These are phyloP conservation scores for Pithys albifrons DNA, from an alignment of 2,113 vertebrate genomes.

Conservation along the genomic window DNA sequence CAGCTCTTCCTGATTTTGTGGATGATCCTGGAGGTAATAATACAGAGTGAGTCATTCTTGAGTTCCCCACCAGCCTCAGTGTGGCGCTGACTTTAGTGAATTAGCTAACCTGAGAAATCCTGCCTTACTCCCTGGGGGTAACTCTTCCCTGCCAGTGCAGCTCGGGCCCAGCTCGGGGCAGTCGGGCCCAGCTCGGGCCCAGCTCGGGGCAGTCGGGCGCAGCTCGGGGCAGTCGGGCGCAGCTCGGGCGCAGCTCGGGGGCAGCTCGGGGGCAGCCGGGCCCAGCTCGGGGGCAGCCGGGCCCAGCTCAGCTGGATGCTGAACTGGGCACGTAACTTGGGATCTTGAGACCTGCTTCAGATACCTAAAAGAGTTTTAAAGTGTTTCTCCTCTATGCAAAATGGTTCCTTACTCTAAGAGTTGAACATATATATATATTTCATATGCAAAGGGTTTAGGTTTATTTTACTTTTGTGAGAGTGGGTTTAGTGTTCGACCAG, in stretches of 20 bases:
- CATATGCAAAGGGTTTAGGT: background rate
- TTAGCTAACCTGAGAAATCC: background rate
- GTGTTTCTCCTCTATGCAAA: background rate
- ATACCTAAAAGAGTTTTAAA: background rate
- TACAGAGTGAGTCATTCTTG: background rate
- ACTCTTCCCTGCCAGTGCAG: background rate
- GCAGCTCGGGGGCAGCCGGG: background rate
- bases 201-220: background rate
- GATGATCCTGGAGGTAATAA: background rate
- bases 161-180: background rate
- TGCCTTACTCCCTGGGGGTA: background rate
- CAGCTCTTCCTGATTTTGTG: background rate
- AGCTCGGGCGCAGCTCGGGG: background rate
- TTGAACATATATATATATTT: background rate
- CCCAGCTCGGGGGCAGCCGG: background rate
- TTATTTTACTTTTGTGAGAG: background rate
- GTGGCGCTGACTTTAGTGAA: background rate
- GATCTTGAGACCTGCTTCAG: background rate
- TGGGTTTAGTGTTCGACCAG: background rate
- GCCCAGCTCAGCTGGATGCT: background rate
- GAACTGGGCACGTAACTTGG: rapidly evolving
- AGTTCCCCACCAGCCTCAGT: background rate
- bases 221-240: too few species aligned
- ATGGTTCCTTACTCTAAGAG: background rate
- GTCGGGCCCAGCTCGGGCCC: background rate